phyloP scores from a whole-genome alignment of 2,113 vertebrate genomes.

The Ophthalmolycus amberensis region DNA sequence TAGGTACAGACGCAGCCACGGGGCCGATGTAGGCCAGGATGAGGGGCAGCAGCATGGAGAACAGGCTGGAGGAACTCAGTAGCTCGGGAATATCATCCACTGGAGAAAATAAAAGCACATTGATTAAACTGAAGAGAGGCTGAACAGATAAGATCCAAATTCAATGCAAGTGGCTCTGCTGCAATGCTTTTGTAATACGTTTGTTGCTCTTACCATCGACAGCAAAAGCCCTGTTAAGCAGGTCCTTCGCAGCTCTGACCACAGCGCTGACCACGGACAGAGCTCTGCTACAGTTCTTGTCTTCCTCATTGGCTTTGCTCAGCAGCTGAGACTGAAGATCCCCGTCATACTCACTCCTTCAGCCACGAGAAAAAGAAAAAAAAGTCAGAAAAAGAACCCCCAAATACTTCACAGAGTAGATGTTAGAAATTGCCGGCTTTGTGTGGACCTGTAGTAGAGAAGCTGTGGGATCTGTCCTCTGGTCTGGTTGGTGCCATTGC shows the following conservation, averaged over 20 bases:
- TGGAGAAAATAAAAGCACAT: conserved; percentile 73
- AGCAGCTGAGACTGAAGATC: conserved; percentile 97
- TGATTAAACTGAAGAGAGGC: neutral
- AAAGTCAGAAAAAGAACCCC: neutral
- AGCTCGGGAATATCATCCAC: conserved; percentile 98
- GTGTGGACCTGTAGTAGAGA: conserved; percentile 94
- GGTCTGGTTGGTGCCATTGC: conserved; percentile 99
- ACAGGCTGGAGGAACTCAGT: conserved; percentile 97
- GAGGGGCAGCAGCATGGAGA: conserved; percentile 98
- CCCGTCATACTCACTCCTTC: conserved; percentile 98
- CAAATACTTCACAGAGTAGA: neutral
- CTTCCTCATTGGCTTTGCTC: conserved; percentile 98
- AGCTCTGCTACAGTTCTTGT: conserved; percentile 96
- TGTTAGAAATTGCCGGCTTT: neutral
- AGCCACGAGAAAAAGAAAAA: conserved; percentile 1
- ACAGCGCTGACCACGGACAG: conserved; percentile 97
- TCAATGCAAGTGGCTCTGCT: neutral
- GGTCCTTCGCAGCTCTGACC: conserved; percentile 94
- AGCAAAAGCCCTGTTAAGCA: conserved; percentile 96
- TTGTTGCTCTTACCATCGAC: conserved; percentile 90
- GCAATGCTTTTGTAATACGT: neutral
- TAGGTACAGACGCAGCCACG: conserved; percentile 97
- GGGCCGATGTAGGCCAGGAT: conserved; percentile 98
- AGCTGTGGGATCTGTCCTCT: conserved; percentile 98
- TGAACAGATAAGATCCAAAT: neutral